phyloP scores from a whole-genome alignment of 2,888 invertebrate species.

The Patella depressa region DNA sequence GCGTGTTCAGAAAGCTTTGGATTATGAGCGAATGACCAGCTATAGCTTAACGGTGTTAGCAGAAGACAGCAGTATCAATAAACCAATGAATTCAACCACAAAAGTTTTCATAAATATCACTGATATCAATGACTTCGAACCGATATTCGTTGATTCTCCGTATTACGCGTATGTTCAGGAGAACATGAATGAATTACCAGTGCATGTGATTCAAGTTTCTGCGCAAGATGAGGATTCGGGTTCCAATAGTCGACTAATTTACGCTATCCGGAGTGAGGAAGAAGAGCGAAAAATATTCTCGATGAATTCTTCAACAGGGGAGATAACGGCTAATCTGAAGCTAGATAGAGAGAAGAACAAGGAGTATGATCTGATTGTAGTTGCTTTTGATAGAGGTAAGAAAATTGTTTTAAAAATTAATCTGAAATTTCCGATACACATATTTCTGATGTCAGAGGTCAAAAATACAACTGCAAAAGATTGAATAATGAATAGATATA shows the following conservation, averaged over 20 bases:
- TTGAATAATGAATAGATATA: too few species aligned
- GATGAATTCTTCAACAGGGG: slow-evolving; percentile 73
- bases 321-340: slow-evolving; percentile 78
- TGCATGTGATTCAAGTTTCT: slow-evolving; percentile 77
- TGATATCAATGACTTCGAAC: slow-evolving; percentile 94
- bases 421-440: too few species aligned
- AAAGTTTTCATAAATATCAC: slow-evolving; percentile 84
- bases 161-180: slow-evolving; percentile 95
- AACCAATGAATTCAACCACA: slow-evolving; percentile 79
- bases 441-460: too few species aligned
- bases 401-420: slow-evolving; percentile 4
- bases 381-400: slow-evolving; percentile 87
- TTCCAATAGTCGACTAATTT: slow-evolving; percentile 90
- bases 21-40: slow-evolving; percentile 89
- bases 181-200: slow-evolving; percentile 73
- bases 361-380: slow-evolving; percentile 87
- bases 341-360: slow-evolving; percentile 88
- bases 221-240: slow-evolving; percentile 93
- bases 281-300: slow-evolving; percentile 88
- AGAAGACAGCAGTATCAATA: slow-evolving; percentile 75
- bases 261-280: slow-evolving; percentile 93
- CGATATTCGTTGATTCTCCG: slow-evolving; percentile 93
- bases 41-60: slow-evolving; percentile 88
- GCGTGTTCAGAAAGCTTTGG: slow-evolving; percentile 91
- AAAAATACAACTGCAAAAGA: too few species aligned